Conservation (phyloP, 2,888 invertebrate genomes). For the Chydorus sphaericus region DNA sequence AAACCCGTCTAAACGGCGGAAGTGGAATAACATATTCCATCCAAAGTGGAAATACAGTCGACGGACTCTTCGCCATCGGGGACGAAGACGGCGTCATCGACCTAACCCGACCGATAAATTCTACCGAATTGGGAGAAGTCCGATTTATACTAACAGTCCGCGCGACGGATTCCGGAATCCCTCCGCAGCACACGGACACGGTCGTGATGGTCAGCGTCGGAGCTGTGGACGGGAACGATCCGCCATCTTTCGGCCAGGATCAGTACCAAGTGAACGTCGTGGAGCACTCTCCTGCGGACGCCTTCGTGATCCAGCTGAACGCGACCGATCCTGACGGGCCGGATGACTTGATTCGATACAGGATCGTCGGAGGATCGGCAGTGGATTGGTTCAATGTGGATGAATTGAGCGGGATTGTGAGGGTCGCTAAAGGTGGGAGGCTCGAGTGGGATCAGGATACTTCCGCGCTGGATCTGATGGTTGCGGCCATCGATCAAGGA, state of each 20-base stretch:
- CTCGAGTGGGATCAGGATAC: constrained; percentile 47
- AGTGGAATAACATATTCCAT: constrained; percentile 50
- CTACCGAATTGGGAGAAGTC: constrained; percentile 37
- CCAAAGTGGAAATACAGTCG: constrained; percentile 49
- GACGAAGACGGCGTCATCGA: constrained; percentile 52
- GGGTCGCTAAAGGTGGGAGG: constrained; percentile 41
- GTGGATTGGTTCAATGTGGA: constrained; percentile 64
- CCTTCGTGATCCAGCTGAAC: constrained; percentile 49
- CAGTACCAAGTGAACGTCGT: constrained; percentile 52
- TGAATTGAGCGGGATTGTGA: constrained; percentile 30
- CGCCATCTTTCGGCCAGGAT: constrained; percentile 61
- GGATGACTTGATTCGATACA: constrained; percentile 49
- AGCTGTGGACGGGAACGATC: constrained; percentile 53
- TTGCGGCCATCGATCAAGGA: constrained; percentile 61
- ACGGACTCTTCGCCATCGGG: constrained; percentile 44
- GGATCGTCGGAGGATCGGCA: constrained; percentile 45
- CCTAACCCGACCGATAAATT: constrained; percentile 45
- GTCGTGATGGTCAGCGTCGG: constrained; percentile 55
- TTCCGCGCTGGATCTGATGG: constrained; percentile 44
- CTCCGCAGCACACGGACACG: constrained; percentile 49
- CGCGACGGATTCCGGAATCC: constrained; percentile 55
- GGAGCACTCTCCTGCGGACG: constrained; percentile 52
- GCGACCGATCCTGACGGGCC: constrained; percentile 68
- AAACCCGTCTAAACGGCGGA: constrained; percentile 36
- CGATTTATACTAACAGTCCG: constrained; percentile 35